Conservation (phyloP, 2,888 invertebrate genomes). For the Cerastoderma edule region DNA sequence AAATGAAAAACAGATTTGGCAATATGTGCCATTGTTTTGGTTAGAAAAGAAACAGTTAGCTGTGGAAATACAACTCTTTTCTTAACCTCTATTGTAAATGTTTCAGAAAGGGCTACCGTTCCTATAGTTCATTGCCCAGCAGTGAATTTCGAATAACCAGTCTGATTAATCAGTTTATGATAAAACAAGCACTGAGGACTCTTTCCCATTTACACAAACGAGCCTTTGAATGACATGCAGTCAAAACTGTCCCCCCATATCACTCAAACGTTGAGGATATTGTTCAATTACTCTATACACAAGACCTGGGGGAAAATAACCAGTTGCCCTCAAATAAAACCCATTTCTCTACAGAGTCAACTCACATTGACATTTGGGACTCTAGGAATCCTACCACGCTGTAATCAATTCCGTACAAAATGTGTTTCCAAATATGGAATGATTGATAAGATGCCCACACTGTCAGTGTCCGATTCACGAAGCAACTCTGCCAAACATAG, state of each 20-base stretch:
- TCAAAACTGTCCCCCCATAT: slow-evolving; percentile 15
- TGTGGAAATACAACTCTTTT: too few species aligned
- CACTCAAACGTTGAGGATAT: slow-evolving; percentile 9
- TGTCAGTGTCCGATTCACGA: slow-evolving; percentile 14
- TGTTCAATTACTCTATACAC: slow-evolving; percentile 29
- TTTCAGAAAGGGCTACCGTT: too few species aligned
- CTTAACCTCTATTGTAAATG: too few species aligned
- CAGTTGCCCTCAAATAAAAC: not conserved
- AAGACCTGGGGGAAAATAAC: not conserved
- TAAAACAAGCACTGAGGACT: not conserved
- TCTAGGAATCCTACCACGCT: not conserved
- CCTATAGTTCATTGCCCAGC: too few species aligned
- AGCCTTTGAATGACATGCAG: slow-evolving; percentile 29
- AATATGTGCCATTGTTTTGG: too few species aligned
- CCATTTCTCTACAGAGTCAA: slow-evolving; percentile 14
- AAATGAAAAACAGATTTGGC: too few species aligned
- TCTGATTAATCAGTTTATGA: not conserved
- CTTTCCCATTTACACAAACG: slow-evolving; percentile 12
- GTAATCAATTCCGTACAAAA: not conserved
- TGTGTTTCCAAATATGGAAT: slow-evolving; percentile 23
- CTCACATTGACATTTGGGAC: slow-evolving; percentile 13
- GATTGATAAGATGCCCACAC: slow-evolving; percentile 11
- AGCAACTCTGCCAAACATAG: slow-evolving; percentile 16
- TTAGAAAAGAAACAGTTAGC: too few species aligned
- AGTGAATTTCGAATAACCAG: not conserved